These are phyloP conservation scores for Pecten maximus DNA, from an alignment of 2,888 invertebrate genomes.

Conservation along the genomic window DNA sequence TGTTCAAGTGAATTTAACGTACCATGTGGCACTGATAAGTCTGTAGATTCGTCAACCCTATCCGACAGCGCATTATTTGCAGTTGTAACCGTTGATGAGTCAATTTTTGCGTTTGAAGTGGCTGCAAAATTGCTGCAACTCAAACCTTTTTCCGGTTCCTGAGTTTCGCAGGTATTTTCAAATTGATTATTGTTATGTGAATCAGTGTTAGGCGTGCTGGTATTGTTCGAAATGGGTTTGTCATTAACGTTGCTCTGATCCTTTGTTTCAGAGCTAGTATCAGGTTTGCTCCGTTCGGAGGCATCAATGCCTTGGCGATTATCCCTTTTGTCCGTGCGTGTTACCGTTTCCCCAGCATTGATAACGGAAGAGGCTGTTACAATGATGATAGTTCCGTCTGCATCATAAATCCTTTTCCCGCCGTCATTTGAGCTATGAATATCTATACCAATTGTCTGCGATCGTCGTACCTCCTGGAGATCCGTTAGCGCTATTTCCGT, in stretches of 20 bases:
- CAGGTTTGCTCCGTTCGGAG: neutral
- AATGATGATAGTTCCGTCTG: constrained; percentile 12
- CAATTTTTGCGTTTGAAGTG: neutral
- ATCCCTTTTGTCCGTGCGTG: neutral
- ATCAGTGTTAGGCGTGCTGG: neutral
- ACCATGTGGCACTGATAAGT: too few species aligned
- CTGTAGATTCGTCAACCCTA: neutral
- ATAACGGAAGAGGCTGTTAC: neutral
- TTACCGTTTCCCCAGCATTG: neutral
- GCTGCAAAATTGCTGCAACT: neutral
- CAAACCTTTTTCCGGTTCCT: neutral
- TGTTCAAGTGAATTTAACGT: neutral
- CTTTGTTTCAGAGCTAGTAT: neutral
- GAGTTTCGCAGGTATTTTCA: neutral
- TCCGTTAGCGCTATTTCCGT: neutral
- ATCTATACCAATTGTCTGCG: neutral
- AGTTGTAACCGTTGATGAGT: neutral
- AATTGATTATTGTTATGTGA: neutral
- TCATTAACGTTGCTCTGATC: neutral
- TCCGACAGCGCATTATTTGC: neutral
- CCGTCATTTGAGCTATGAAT: neutral
- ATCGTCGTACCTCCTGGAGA: neutral
- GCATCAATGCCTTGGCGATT: neutral
- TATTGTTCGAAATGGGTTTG: neutral
- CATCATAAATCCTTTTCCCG: neutral